phyloP scores from a whole-genome alignment of 1,140 invertebrate genomes.

The Danaus plexippus region DNA sequence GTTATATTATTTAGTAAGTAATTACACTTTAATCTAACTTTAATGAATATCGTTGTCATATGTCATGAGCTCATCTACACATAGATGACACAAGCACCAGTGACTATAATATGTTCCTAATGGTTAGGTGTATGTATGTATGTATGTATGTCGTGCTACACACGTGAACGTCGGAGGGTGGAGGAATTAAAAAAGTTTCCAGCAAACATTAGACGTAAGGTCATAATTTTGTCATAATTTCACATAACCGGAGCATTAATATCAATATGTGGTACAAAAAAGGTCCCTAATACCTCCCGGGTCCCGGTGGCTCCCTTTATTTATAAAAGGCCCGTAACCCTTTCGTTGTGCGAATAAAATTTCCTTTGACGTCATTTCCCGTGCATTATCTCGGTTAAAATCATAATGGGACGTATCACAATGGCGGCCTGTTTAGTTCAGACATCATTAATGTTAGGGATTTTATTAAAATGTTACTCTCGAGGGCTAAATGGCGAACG shows the following conservation, averaged over 20 bases:
- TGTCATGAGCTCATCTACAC: too few species aligned
- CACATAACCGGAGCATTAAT: constrained; percentile 54
- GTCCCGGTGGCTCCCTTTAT: constrained; percentile 49
- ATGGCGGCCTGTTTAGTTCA: constrained; percentile 52
- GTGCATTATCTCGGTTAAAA: constrained; percentile 68
- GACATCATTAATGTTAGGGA: constrained; percentile 66
- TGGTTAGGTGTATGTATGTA: too few species aligned
- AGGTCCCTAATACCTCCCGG: constrained; percentile 56
- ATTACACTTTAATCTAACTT: too few species aligned
- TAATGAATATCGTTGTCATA: too few species aligned
- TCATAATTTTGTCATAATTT: constrained; percentile 63
- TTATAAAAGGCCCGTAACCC: constrained; percentile 65
- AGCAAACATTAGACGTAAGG: too few species aligned
- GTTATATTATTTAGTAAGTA: too few species aligned
- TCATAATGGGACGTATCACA: constrained; percentile 63
- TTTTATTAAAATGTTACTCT: constrained; percentile 69
- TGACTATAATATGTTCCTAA: too few species aligned
- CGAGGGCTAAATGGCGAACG: constrained; percentile 39
- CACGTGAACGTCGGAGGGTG: too few species aligned
- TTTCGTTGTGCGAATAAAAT: constrained; percentile 70
- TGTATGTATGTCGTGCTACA: too few species aligned
- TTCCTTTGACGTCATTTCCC: constrained; percentile 71
- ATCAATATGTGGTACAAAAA: constrained; percentile 68
- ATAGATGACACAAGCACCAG: too few species aligned
- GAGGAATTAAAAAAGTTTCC: too few species aligned